Evolutionary conservation across 2,888 invertebrate species (phyloP), one percentile per base, ranked within the genome.

Genomic region (Palloptera scutellata): DNA sequence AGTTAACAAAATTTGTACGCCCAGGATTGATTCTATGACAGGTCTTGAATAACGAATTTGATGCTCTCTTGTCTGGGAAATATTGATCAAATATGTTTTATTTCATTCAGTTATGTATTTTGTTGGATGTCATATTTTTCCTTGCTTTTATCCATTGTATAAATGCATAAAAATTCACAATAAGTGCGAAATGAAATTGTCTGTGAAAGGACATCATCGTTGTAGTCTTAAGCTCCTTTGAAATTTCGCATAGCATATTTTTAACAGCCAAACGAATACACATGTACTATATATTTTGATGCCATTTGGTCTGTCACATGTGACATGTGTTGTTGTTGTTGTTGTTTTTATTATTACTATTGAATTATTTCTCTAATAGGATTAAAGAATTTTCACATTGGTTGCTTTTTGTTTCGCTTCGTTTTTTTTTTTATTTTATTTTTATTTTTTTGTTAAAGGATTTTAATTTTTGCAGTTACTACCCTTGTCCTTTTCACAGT

Each of bases 321-420:
- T 59, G n/a, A 15, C 15, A 20, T 30, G 30, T 30, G 30, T 30
- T 30, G 30, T 30, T 30, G 2, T 30, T 30, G 64, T 70, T 71
- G 64, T 63, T 73, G 64, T 70, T 73, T n/a, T n/a, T n/a, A n/a
- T n/a, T n/a, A 58, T 66, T 73, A 69, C 71, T 66, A 66, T 60
- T 71, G 72, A 69, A 70, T 71, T 73, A 71, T 69, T 64, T 64
- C 67, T 67, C 67, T 73, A 71, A 73, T 73, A 73, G 73, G 73
- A 73, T 73, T 73, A 73, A 70, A 64, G 17, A 64, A 64, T 70
- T 64, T 60, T 58, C 54, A 15, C 48, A 17, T 5, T 19, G 8
- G 61, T 41, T 42, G 45, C 52, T 53, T 12, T 12, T 59, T 30
- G 9, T 60, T 20, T 43, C 60, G 2, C 51, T 30, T n/a, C n/a